A percentile compares a stretch with the other conserved stretches of the same genome.
These are phyloP conservation scores for Spilarctia lutea DNA, from an alignment of 2,888 invertebrate species.

Conservation along the genomic window DNA sequence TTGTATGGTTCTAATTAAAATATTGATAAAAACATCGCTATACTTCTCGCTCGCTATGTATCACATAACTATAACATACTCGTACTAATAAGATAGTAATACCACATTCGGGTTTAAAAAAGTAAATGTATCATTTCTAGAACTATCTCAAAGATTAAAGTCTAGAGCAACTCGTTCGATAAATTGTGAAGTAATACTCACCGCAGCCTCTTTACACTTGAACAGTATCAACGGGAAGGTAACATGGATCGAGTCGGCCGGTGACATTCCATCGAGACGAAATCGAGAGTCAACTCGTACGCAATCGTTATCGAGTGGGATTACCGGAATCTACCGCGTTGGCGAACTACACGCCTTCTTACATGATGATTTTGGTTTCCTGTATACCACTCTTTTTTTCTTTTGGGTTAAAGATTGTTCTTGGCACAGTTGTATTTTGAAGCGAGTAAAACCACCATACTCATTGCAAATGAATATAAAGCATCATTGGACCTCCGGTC, in stretches of 20 bases:
- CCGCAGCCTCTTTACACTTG: conserved; percentile 49
- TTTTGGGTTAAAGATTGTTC: not conserved
- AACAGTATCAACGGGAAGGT: conserved; percentile 51
- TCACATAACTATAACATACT: not conserved
- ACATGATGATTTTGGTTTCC: conserved; percentile 19
- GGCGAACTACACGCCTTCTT: conserved; percentile 31
- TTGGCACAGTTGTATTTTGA: not conserved
- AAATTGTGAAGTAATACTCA: not conserved
- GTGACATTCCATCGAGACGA: conserved; percentile 72
- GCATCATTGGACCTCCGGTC: too few species aligned
- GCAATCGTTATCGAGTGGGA: conserved; percentile 61
- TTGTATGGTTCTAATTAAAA: too few species aligned
- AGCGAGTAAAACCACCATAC: too few species aligned
- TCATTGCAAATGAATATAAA: too few species aligned
- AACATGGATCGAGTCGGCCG: conserved; percentile 57
- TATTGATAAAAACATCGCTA: not conserved
- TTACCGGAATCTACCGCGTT: conserved; percentile 58
- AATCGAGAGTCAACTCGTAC: conserved; percentile 73
- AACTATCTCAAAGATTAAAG: not conserved
- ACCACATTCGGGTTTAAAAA: not conserved
- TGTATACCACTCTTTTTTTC: conserved; percentile 17
- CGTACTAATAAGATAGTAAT: not conserved
- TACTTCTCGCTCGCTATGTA: too few species aligned
- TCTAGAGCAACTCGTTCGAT: not conserved
- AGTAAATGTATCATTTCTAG: not conserved